These are phyloP conservation scores for Hyaena hyaena DNA, from an alignment of 2,113 vertebrate species.

Conservation along the genomic window DNA sequence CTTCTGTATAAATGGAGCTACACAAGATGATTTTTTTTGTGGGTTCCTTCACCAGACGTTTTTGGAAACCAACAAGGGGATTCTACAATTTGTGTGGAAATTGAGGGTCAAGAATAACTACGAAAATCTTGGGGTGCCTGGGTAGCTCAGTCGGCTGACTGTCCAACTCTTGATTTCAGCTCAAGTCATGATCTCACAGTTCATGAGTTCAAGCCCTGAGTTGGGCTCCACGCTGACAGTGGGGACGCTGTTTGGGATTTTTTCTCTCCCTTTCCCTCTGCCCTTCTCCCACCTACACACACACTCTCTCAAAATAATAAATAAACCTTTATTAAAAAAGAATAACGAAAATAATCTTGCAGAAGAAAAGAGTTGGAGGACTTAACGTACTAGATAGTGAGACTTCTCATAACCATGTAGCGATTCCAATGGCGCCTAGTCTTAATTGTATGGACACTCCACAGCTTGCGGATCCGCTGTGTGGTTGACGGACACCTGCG, in stretches of 20 bases:
- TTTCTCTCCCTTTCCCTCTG: too few species aligned
- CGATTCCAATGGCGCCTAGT: fast-evolving
- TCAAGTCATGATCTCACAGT: too few species aligned
- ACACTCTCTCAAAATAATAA: too few species aligned
- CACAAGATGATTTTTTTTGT: background rate
- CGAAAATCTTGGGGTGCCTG: too few species aligned
- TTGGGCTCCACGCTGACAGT: too few species aligned
- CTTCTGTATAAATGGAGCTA: fast-evolving
- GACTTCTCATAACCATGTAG: fast-evolving
- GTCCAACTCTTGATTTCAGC: too few species aligned
- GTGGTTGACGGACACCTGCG: fast-evolving
- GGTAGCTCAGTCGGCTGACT: too few species aligned
- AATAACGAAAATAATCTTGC: background rate
- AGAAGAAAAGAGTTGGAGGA: fast-evolving
- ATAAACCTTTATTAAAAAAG: too few species aligned
- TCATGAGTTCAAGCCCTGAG: too few species aligned
- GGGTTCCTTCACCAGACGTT: background rate
- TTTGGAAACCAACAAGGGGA: background rate
- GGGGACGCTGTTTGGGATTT: too few species aligned
- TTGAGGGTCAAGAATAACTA: background rate
- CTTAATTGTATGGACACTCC: fast-evolving
- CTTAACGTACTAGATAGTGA: fast-evolving
- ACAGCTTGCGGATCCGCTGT: fast-evolving
- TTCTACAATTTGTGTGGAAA: background rate
- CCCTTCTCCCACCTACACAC: too few species aligned